A percentile compares a stretch with the other conserved stretches of the same genome.
Conservation (phyloP, 2,888 invertebrate species). For the Altica lythri region DNA sequence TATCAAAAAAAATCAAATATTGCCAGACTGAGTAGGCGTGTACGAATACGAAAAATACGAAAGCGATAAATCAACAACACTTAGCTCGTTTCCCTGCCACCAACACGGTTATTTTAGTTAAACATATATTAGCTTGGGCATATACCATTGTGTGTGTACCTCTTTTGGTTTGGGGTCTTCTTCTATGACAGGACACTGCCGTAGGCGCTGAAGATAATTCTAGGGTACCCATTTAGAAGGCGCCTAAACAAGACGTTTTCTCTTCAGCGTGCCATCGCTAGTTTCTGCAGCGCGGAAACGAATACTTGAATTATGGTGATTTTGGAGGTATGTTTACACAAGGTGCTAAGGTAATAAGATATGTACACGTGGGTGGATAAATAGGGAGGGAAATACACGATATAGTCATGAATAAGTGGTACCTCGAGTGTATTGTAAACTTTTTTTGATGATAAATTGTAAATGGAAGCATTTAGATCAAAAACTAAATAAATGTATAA, state of each 20-base stretch:
- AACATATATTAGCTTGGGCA: constrained; percentile 46
- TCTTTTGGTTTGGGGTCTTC: constrained; percentile 34
- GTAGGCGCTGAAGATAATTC: constrained; percentile 48
- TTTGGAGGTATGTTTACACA: constrained; percentile 29
- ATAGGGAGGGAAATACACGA: not conserved
- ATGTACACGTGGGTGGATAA: constrained; percentile 9
- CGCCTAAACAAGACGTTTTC: constrained; percentile 55
- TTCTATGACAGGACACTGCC: constrained; percentile 51
- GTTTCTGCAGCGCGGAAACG: constrained; percentile 41
- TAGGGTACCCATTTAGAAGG: constrained; percentile 51
- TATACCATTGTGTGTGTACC: constrained; percentile 44
- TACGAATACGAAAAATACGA: constrained; percentile 34
- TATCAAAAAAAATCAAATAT: constrained; percentile 23
- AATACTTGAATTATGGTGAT: constrained; percentile 33
- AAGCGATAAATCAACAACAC: constrained; percentile 41
- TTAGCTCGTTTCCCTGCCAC: constrained; percentile 39
- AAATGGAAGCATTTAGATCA: no score
- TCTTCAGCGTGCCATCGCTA: constrained; percentile 42
- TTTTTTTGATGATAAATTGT: no score
- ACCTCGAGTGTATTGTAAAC: no score
- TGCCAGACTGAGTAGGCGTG: constrained; percentile 38
- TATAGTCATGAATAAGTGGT: no score
- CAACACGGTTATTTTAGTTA: constrained; percentile 51
- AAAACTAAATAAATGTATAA: no score
- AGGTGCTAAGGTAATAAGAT: constrained; percentile 29